Conservation (phyloP, 2,797 vertebrate species). For the Kryptolebias ocellatus region DNA sequence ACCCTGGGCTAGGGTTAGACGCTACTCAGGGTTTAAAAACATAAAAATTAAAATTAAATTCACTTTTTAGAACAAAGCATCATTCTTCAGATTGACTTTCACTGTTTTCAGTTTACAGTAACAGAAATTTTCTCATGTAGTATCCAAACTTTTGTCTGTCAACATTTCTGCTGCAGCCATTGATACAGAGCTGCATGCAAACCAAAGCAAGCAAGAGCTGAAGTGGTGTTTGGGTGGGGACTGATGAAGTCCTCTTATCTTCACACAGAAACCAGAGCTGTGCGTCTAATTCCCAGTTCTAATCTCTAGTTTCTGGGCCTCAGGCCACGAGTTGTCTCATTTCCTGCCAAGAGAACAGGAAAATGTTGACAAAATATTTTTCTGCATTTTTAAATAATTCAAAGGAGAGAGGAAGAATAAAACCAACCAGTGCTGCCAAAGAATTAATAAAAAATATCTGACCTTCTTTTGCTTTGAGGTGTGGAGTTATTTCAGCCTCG, state of each 20-base stretch:
- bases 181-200: conserved; percentile 7
- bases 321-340: conserved; percentile 41
- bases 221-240: conserved; percentile 17
- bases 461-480: background rate
- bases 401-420: conserved; percentile 26
- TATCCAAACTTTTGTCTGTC: background rate
- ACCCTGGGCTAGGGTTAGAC: too few species aligned
- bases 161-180: too few species aligned
- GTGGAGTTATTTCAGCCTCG: too few species aligned
- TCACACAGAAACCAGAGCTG: conserved; percentile 38
- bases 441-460: background rate
- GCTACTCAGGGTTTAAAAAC: too few species aligned
- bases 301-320: conserved; percentile 41
- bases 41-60: too few species aligned
- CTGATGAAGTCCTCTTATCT: conserved; percentile 46
- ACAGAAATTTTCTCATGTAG: too few species aligned
- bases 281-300: conserved; percentile 42
- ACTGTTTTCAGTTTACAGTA: too few species aligned
- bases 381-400: conserved; percentile 23
- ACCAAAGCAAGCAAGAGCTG: conserved; percentile 16
- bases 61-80: too few species aligned
- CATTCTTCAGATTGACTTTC: too few species aligned
- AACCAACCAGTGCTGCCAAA: background rate
- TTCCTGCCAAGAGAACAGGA: conserved; percentile 21
- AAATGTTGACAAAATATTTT: conserved; percentile 26